Base-by-base conservation (phyloP, 2,888 invertebrate species). In the Trichopria drosophilae region DNA sequence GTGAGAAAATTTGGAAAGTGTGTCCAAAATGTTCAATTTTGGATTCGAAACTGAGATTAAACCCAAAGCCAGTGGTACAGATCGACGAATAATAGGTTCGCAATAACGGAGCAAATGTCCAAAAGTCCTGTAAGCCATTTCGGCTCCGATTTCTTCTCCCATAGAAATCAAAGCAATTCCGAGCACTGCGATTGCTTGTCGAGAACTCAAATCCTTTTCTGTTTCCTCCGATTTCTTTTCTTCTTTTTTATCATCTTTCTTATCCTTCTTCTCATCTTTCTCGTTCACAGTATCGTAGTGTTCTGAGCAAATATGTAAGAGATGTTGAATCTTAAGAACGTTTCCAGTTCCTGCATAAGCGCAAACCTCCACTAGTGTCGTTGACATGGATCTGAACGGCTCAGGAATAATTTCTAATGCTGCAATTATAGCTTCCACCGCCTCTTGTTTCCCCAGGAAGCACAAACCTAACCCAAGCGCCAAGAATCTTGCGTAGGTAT, bases 331-430 rank as follows among this genome's bases (percentile, higher is more conserved):
- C 77, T 98, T 95, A 5, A 99, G 82, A n/a, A 99, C 99, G 78
- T 99, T 97, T 6, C 99, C 99, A 44, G 99, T 98, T 48, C 93
- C 99, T 0, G 99, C 99, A 77, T 97, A 99, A 6, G 98, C 97
- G 76, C 98, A 99, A 71, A 97, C 93, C 62, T 98, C 96, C 4
- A 99, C 90, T 79, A 99, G 86, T 34, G 96, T 95, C 61, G 89
- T 89, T 29, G 97, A 94, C 86, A 98, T 92, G 4, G 94, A 93
- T 72, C 89, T 90, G 72, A 95, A 93, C 1, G 99, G 98, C 73
- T 97, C 95, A 1, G 92, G 88, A 31, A 98, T 80, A 19, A 95
- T 92, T 70, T 94, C 91, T 51, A 99, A 78, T 0, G 95, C 92
- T 34, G 92, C 93, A 75, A 93, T 86, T 4, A 95, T 90, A 0